Conservation (phyloP, 2,888 invertebrate genomes). For the Oxyscelio sp. region DNA sequence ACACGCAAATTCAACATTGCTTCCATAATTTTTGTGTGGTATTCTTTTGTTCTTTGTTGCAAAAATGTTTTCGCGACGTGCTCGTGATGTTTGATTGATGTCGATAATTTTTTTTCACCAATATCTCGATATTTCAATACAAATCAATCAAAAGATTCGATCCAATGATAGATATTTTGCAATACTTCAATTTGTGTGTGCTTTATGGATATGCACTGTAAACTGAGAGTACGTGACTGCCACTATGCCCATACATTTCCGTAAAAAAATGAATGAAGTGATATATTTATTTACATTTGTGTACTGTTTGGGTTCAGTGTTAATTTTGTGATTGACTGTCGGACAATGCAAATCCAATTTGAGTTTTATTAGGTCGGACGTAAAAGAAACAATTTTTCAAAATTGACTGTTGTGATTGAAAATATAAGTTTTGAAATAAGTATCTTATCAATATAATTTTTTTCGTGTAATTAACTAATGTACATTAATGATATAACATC, state of each 20-base stretch:
- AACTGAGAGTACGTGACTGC: slow-evolving; percentile 46
- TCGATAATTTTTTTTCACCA: slow-evolving; percentile 50
- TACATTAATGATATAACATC: slow-evolving; percentile 57
- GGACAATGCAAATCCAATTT: slow-evolving; percentile 38
- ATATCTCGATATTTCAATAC: slow-evolving; percentile 37
- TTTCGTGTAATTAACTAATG: slow-evolving; percentile 53
- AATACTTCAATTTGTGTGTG: slow-evolving; percentile 64
- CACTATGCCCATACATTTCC: slow-evolving; percentile 19
- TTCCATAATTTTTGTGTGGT: not conserved
- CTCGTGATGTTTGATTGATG: slow-evolving; percentile 45
- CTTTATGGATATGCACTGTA: slow-evolving; percentile 56
- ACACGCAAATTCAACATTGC: slow-evolving; percentile 55
- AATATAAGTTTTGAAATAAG: slow-evolving; percentile 35
- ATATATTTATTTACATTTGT: slow-evolving; percentile 58
- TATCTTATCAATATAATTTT: slow-evolving; percentile 57
- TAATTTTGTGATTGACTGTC: slow-evolving; percentile 57
- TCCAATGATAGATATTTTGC: slow-evolving; percentile 45
- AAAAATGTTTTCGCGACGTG: slow-evolving; percentile 38
- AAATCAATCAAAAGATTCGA: slow-evolving; percentile 54
- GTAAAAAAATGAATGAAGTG: slow-evolving; percentile 42
- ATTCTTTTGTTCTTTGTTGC: slow-evolving; percentile 29
- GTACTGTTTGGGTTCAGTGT: slow-evolving; percentile 54
- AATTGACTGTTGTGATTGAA: slow-evolving; percentile 58
- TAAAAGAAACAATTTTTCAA: slow-evolving; percentile 43
- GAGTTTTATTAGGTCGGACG: slow-evolving; percentile 41